phyloP scores from a whole-genome alignment of 2,888 invertebrate genomes.

The Netelia virgata region DNA sequence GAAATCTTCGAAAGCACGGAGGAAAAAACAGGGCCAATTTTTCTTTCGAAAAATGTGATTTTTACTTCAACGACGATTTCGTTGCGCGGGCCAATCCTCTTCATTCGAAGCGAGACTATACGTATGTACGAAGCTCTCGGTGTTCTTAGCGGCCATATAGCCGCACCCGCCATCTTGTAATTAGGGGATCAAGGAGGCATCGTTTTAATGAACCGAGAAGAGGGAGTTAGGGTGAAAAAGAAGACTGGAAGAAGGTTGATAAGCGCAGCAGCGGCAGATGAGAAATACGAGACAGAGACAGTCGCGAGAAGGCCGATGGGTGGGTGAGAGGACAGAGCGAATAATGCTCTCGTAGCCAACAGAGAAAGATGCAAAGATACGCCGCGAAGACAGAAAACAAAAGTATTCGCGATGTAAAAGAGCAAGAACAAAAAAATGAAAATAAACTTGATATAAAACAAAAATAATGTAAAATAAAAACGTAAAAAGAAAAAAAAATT shows the following conservation, averaged over 20 bases:
- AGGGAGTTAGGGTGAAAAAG: constrained; percentile 14
- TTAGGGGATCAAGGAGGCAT: constrained; percentile 83
- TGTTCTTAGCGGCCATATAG: constrained; percentile 77
- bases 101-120: constrained; percentile 6
- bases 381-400: constrained; percentile 51
- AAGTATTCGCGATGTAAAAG: background rate
- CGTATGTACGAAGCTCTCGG: constrained; percentile 28
- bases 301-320: constrained; percentile 30
- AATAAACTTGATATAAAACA: background rate
- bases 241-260: constrained; percentile 8
- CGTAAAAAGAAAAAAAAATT: constrained; percentile 52
- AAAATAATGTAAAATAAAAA: constrained; percentile 14
- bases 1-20: background rate
- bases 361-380: constrained; percentile 46
- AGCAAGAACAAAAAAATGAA: background rate
- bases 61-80: background rate
- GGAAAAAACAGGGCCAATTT: background rate
- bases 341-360: constrained; percentile 25
- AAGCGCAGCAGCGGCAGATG: constrained; percentile 18
- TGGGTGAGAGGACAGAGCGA: constrained; percentile 25
- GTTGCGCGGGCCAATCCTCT: background rate
- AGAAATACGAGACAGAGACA: constrained; percentile 34
- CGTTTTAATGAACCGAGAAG: constrained; percentile 82
- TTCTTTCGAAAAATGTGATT: constrained; percentile 1
- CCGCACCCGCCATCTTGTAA: constrained; percentile 83